A percentile compares a stretch with the other conserved stretches of the same genome.
phyloP scores from a whole-genome alignment of 2,113 vertebrate species.

The Falco punctatus region DNA sequence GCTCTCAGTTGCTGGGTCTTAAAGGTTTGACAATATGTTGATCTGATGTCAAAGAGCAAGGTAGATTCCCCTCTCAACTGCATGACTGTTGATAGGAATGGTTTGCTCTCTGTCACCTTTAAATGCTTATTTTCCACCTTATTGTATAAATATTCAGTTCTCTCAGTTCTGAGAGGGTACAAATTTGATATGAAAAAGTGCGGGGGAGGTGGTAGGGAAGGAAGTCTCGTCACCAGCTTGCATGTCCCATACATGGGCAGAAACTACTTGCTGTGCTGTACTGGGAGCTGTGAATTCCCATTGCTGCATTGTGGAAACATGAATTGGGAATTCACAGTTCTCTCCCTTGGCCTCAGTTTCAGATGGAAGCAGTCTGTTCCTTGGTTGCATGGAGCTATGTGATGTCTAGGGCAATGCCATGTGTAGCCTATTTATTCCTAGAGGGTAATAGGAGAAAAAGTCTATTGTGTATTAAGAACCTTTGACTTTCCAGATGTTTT shows the following conservation, averaged over 20 bases:
- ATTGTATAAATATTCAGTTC: neutral
- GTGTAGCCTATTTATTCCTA: neutral
- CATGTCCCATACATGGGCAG: neutral
- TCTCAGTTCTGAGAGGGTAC: neutral
- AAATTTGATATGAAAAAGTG: neutral
- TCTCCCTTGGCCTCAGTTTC: neutral
- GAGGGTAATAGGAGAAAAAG: neutral
- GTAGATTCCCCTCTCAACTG: neutral
- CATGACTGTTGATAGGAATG: neutral
- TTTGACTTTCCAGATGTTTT: neutral
- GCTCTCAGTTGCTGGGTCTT: neutral
- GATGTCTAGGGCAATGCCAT: neutral
- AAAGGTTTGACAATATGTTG: neutral
- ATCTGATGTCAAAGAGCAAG: neutral
- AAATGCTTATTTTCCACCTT: neutral
- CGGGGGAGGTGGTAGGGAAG: neutral
- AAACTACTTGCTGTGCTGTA: neutral
- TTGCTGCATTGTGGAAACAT: neutral
- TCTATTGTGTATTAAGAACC: neutral
- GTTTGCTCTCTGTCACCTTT: neutral
- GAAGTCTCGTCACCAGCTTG: neutral
- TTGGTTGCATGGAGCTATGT: neutral
- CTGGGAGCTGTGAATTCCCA: neutral
- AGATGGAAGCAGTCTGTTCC: neutral
- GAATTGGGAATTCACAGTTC: neutral